Percentiles rank a stretch among this genome's conserved stretches.
phyloP scores from a whole-genome alignment of 2,113 vertebrate species.

The Phoxinus phoxinus region DNA sequence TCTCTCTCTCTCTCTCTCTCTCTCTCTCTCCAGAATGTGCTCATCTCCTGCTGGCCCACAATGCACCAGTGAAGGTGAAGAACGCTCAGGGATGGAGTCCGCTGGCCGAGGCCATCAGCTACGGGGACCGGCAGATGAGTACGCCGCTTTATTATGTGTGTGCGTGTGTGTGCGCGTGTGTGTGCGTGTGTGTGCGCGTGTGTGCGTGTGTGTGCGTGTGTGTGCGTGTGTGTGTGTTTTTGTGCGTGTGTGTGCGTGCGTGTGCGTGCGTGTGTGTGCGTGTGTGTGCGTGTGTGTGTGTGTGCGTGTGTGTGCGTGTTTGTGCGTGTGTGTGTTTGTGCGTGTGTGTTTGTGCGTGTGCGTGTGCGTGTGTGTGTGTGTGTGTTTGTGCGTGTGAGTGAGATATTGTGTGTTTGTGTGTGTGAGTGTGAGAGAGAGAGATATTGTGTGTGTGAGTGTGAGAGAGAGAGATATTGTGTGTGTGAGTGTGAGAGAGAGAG shows the following conservation, averaged over 20 bases:
- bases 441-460: too few species aligned
- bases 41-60: constrained; percentile 97
- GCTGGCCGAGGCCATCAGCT: constrained; percentile 98
- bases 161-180: too few species aligned
- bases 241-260: neutral
- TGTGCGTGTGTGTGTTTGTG: too few species aligned
- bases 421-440: neutral
- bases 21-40: constrained; percentile 88
- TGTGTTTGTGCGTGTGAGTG: too few species aligned
- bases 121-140: constrained; percentile 99
- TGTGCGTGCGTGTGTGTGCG: neutral
- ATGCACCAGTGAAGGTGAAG: constrained; percentile 99
- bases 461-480: too few species aligned
- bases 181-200: too few species aligned
- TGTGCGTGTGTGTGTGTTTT: too few species aligned
- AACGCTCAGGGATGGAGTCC: constrained; percentile 99
- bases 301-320: too few species aligned
- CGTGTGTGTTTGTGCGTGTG: too few species aligned
- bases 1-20: neutral
- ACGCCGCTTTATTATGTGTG: constrained; percentile 70
- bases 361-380: too few species aligned
- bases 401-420: neutral
- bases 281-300: neutral
- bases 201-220: too few species aligned
- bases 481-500: too few species aligned